phyloP scores from a whole-genome alignment of 2,888 invertebrate genomes.

The Deilephila porcellus region DNA sequence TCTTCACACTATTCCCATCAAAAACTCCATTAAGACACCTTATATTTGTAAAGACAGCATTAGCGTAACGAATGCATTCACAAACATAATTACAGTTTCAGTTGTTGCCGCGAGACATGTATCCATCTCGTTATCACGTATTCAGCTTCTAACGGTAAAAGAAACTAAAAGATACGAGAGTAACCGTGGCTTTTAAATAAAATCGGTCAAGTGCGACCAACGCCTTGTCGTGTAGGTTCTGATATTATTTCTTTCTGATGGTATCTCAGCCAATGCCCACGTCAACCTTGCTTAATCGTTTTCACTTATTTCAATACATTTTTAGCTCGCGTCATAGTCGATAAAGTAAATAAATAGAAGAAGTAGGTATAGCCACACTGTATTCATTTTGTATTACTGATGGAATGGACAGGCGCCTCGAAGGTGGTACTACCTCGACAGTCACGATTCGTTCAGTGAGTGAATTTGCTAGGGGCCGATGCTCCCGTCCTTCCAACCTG shows the following conservation, averaged over 20 bases:
- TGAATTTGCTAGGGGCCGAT: too few relatives aligned
- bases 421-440: too few relatives aligned
- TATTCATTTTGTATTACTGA: too few relatives aligned
- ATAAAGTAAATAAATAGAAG: too few relatives aligned
- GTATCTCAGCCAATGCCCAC: too few relatives aligned
- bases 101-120: background rate
- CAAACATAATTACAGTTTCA: conserved; percentile 7
- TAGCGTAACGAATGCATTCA: conserved; percentile 17
- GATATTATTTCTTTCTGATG: background rate
- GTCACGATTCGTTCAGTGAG: too few relatives aligned
- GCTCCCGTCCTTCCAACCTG: too few relatives aligned
- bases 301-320: too few relatives aligned
- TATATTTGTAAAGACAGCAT: background rate
- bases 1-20: background rate
- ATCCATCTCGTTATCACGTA: conserved; percentile 14
- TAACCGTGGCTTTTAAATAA: background rate
- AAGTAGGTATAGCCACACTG: too few relatives aligned
- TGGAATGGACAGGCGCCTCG: too few relatives aligned
- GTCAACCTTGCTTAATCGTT: too few relatives aligned
- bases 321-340: too few relatives aligned
- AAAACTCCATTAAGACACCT: background rate
- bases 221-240: background rate
- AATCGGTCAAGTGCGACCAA: background rate
- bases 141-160: conserved; percentile 15
- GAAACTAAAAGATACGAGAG: background rate